Evolutionary conservation across 2,797 vertebrate species (phyloP).

Genomic region (Enteromius trimaculatus): DNA sequence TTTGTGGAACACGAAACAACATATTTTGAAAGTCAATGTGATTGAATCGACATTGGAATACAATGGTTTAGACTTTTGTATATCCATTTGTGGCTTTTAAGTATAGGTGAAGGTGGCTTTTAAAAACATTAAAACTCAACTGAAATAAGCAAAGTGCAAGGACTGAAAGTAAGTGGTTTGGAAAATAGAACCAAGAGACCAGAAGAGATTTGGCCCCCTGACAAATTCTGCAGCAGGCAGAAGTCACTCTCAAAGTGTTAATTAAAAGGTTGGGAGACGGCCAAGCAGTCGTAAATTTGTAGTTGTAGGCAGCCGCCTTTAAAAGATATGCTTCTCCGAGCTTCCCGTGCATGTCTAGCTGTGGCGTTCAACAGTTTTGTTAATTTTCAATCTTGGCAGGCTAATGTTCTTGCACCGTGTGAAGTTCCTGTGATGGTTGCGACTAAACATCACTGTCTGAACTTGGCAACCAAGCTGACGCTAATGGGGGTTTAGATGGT

Average conservation of each 20-base stretch:
- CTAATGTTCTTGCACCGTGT: neutral
- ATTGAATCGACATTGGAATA: neutral
- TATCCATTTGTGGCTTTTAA: neutral
- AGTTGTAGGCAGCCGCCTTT: constrained; percentile 26
- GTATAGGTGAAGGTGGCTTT: neutral
- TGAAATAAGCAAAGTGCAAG: neutral
- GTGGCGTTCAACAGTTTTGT: neutral
- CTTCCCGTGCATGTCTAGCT: constrained; percentile 1
- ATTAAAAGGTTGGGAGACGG: constrained; percentile 51
- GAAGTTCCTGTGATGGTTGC: constrained; percentile 33
- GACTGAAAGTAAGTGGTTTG: neutral
- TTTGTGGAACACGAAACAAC: neutral
- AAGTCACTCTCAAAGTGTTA: constrained; percentile 56
- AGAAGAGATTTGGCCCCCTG: constrained; percentile 22
- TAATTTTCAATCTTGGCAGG: neutral
- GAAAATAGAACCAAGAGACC: neutral
- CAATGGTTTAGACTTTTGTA: neutral
- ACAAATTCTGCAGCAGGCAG: constrained; percentile 30
- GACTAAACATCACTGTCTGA: constrained; percentile 30
- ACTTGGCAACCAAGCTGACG: constrained; percentile 11
- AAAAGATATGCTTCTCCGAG: constrained; percentile 31
- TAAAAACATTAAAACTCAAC: neutral
- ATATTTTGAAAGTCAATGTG: neutral
- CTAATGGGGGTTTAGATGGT: constrained; percentile 25
- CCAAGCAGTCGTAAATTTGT: constrained; percentile 50